A percentile compares a stretch with the other conserved stretches of the same genome.
Conservation (phyloP, 2,888 invertebrate species). For the Troilus luridus region DNA sequence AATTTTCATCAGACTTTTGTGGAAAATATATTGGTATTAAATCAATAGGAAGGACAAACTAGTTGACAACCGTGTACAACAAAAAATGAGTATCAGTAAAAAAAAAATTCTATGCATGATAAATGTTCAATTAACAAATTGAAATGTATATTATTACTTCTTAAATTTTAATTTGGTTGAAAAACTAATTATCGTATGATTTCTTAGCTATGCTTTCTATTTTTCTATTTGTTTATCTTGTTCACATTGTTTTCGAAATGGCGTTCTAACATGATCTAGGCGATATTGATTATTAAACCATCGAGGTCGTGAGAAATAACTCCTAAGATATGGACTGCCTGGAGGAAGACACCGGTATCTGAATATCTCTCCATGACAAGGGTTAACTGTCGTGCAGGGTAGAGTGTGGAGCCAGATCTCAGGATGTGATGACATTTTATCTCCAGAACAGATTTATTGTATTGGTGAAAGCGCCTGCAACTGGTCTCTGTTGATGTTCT, state of each 20-base stretch:
- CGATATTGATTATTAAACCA: conserved; percentile 7
- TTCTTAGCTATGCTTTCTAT: background rate
- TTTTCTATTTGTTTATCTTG: background rate
- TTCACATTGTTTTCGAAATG: background rate
- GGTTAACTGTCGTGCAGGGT: background rate
- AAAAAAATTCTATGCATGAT: too few relatives aligned
- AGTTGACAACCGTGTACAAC: too few relatives aligned
- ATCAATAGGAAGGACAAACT: too few relatives aligned
- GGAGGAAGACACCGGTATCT: conserved; percentile 28
- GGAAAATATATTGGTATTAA: too few relatives aligned
- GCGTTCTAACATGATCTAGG: background rate
- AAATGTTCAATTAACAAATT: too few relatives aligned
- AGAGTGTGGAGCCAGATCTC: background rate
- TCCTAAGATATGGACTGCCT: background rate
- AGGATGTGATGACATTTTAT: conserved; percentile 38
- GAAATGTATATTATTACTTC: too few relatives aligned
- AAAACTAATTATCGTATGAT: background rate
- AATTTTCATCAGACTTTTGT: too few relatives aligned
- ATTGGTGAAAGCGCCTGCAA: conserved; percentile 21
- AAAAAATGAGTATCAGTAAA: too few relatives aligned
- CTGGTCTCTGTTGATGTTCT: background rate
- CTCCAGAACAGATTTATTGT: conserved; percentile 29
- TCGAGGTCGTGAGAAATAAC: conserved; percentile 36
- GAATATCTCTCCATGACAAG: conserved; percentile 29
- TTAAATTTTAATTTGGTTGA: too few relatives aligned